phyloP scores from a whole-genome alignment of 2,888 invertebrate genomes.

The Liopterus haemorrhoidalis region DNA sequence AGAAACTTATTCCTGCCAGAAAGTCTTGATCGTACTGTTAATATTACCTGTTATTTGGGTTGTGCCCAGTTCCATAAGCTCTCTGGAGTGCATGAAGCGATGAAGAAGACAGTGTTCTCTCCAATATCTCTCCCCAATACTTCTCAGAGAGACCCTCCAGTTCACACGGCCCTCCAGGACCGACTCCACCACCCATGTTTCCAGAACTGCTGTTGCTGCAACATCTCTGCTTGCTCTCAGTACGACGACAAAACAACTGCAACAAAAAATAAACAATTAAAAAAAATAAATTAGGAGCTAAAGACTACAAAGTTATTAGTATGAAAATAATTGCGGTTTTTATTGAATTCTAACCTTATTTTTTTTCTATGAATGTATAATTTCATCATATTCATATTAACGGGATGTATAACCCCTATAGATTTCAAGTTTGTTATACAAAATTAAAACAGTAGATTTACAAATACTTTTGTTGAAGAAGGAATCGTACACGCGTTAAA shows the following conservation, averaged over 20 bases:
- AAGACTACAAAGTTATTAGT: too few relatives aligned
- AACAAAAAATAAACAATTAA: constrained; percentile 9
- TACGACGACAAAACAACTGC: constrained; percentile 17
- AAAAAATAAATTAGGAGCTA: too few relatives aligned
- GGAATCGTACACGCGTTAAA: too few relatives aligned
- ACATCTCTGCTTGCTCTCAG: constrained; percentile 34
- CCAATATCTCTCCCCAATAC: constrained; percentile 63
- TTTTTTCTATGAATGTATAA: too few relatives aligned
- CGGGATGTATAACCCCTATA: too few relatives aligned
- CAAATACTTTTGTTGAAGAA: too few relatives aligned
- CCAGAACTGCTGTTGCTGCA: constrained; percentile 38
- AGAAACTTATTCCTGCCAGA: too few relatives aligned
- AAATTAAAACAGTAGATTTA: too few relatives aligned
- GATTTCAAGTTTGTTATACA: too few relatives aligned
- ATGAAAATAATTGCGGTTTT: too few relatives aligned
- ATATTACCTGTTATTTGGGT: neutral
- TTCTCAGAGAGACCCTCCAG: constrained; percentile 51
- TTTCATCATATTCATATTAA: too few relatives aligned
- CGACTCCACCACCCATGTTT: constrained; percentile 23
- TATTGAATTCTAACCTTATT: too few relatives aligned
- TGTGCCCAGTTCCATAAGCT: constrained; percentile 33
- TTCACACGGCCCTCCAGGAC: constrained; percentile 48
- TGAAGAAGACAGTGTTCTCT: constrained; percentile 68
- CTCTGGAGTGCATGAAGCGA: constrained; percentile 59
- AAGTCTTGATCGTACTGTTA: constrained; percentile 1